Conservation (phyloP, 2,113 vertebrate species). For the Sinocyclocheilus anshuiensis region DNA sequence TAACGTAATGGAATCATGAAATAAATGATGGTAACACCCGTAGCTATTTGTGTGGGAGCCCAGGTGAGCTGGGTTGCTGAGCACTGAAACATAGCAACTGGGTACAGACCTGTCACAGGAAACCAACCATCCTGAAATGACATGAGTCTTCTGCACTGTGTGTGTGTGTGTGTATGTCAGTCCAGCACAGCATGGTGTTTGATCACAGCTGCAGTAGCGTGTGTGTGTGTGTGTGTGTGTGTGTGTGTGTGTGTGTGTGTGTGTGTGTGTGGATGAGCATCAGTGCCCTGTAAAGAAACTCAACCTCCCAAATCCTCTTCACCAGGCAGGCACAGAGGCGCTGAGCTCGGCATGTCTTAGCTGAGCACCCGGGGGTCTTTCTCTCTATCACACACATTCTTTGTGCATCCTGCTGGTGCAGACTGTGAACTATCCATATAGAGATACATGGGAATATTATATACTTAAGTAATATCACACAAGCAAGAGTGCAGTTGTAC, state of each 20-base stretch:
- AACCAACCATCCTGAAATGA: conserved; percentile 36
- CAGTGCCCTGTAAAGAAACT: conserved; percentile 31
- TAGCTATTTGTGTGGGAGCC: conserved; percentile 20
- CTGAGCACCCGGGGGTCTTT: background rate
- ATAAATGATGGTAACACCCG: conserved; percentile 62
- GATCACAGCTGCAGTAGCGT: conserved; percentile 16
- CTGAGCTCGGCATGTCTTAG: conserved; percentile 43
- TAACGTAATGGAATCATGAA: conserved; percentile 37
- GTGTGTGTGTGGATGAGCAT: conserved; percentile 15
- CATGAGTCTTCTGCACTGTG: background rate
- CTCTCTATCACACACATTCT: background rate
- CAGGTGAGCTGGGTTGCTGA: conserved; percentile 9
- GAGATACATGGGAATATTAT: background rate
- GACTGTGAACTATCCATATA: background rate
- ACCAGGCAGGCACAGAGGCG: conserved; percentile 8
- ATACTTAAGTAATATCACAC: background rate
- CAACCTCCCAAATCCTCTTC: conserved; percentile 32
- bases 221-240: too few species aligned
- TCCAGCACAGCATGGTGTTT: background rate
- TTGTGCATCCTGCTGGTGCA: conserved; percentile 10
- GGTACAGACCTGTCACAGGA: conserved; percentile 29
- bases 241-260: background rate
- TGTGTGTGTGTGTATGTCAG: conserved; percentile 28
- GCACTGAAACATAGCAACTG: conserved; percentile 30
- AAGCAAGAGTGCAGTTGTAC: background rate